A percentile compares a stretch with the other conserved stretches of the same genome.
Evolutionary conservation across 2,888 invertebrate genomes (phyloP).

Genomic region (Clanis bilineata): DNA sequence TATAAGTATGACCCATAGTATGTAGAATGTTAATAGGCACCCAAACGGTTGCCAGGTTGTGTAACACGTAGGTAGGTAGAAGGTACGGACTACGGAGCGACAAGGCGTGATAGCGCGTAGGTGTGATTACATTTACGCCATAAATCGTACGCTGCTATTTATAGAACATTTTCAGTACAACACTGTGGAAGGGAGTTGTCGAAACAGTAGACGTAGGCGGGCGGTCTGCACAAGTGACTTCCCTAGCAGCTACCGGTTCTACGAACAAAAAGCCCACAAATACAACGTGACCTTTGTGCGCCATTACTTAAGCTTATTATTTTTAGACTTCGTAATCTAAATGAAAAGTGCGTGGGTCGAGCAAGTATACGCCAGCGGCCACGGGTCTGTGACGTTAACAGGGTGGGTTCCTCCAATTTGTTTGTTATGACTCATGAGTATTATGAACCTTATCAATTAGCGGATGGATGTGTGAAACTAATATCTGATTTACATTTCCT

Average conservation of each 20-base stretch:
- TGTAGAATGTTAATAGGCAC: neutral
- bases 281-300: constrained; percentile 14
- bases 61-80: neutral
- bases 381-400: neutral
- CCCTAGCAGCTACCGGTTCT: constrained; percentile 29
- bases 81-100: constrained; percentile 19
- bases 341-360: neutral
- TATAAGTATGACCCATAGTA: too few relatives aligned
- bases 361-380: neutral
- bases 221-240: too few relatives aligned
- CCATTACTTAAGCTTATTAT: constrained; percentile 5
- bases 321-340: neutral
- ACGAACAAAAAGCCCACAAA: constrained; percentile 24
- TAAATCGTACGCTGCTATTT: constrained; percentile 66
- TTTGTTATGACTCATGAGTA: too few relatives aligned
- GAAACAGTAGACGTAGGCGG: constrained; percentile 33
- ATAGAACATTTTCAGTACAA: constrained; percentile 54
- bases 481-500: neutral
- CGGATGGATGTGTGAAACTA: neutral
- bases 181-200: constrained; percentile 56
- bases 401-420: neutral
- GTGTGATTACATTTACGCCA: constrained; percentile 63
- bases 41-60: neutral
- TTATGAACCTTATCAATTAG: neutral
- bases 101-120: constrained; percentile 43